Evolutionary conservation across 2,113 vertebrate species (phyloP).

Genomic region (Thinocorus orbignyianus): DNA sequence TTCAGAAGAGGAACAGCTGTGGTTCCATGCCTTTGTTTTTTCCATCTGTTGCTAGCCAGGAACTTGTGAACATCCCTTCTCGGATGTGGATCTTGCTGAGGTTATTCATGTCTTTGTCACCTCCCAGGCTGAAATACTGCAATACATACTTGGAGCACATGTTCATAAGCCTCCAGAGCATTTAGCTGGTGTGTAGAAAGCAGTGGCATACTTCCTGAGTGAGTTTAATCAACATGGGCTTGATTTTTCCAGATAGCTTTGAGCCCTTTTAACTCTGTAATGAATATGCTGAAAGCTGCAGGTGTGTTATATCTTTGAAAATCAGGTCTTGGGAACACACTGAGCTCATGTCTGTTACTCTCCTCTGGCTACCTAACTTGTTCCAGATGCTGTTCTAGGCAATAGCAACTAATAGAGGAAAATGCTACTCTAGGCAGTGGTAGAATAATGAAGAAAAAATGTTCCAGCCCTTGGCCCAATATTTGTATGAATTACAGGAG

Average conservation of each 20-base stretch:
- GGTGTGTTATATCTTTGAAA: constrained; percentile 54
- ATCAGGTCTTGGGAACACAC: constrained; percentile 42
- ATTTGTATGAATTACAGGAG: not conserved
- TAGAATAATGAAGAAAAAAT: constrained; percentile 62
- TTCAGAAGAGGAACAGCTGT: constrained; percentile 52
- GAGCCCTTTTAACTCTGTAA: not conserved
- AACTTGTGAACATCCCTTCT: constrained; percentile 61
- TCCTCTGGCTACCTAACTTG: constrained; percentile 48
- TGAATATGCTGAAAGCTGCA: constrained; percentile 41
- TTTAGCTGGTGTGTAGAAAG: not conserved
- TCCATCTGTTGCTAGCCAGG: constrained; percentile 53
- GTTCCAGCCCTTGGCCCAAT: constrained; percentile 48
- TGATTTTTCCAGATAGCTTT: constrained; percentile 7
- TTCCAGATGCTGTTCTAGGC: constrained; percentile 63
- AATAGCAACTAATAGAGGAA: constrained; percentile 43
- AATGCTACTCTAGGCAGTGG: constrained; percentile 21
- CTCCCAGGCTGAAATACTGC: constrained; percentile 39
- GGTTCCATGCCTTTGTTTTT: constrained; percentile 53
- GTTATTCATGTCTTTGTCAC: constrained; percentile 56
- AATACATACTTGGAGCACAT: constrained; percentile 25
- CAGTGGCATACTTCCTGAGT: not conserved
- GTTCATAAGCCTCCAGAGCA: not conserved
- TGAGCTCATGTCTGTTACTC: constrained; percentile 54
- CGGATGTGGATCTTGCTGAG: constrained; percentile 37
- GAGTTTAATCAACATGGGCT: not conserved